A percentile compares a stretch with the other conserved stretches of the same genome.
These are phyloP conservation scores for Brachyistius frenatus DNA, from an alignment of 2,113 vertebrate species.

Conservation along the genomic window DNA sequence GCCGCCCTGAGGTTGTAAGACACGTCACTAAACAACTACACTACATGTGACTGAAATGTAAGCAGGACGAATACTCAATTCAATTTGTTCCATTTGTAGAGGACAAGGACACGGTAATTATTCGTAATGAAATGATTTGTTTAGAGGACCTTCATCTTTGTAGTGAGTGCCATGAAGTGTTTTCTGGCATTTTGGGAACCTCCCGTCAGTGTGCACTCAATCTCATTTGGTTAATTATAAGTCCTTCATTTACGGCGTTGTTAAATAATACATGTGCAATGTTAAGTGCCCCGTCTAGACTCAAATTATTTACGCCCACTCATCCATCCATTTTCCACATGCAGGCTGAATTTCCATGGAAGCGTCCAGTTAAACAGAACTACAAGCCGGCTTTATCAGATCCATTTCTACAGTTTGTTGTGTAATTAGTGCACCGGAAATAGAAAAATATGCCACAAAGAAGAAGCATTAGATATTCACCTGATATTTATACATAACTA, in stretches of 20 bases:
- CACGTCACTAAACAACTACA: slow-evolving; percentile 14
- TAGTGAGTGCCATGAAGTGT: background rate
- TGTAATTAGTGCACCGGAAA: too few relatives aligned
- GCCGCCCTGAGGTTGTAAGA: slow-evolving; percentile 46
- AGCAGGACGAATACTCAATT: background rate
- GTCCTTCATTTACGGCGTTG: slow-evolving; percentile 1
- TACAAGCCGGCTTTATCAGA: background rate
- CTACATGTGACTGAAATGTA: slow-evolving; percentile 14
- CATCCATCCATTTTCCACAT: slow-evolving; percentile 5
- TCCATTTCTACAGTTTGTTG: background rate
- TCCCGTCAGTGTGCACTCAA: background rate
- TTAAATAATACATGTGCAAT: slow-evolving; percentile 30
- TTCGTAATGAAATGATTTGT: background rate
- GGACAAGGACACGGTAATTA: slow-evolving; percentile 8
- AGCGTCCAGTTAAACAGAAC: background rate
- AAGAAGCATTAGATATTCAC: too few relatives aligned
- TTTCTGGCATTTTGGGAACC: background rate
- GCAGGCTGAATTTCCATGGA: background rate
- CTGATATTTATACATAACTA: too few relatives aligned
- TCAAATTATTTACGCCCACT: slow-evolving; percentile 17
- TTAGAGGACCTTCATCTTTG: background rate
- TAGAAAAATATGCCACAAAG: too few relatives aligned
- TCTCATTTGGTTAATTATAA: slow-evolving; percentile 21
- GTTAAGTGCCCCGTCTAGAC: slow-evolving; percentile 32
- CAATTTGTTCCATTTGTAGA: background rate